These are phyloP conservation scores for Spheniscus humboldti DNA, from an alignment of 2,797 vertebrate species.

Conservation along the genomic window DNA sequence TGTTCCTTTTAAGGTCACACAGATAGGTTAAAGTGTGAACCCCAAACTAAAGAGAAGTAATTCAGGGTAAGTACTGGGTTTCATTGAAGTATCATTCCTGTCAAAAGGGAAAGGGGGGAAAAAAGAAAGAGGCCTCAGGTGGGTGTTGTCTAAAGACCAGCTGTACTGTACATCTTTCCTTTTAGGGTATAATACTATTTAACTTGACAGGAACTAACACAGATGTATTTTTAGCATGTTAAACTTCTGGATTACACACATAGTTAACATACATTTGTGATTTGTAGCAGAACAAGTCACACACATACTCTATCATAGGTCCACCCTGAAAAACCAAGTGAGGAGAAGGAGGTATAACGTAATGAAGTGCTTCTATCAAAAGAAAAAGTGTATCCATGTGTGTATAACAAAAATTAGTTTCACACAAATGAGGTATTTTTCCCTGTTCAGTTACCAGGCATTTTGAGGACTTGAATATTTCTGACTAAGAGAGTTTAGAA, in stretches of 20 bases:
- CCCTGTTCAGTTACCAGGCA: background rate
- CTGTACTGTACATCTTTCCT: slow-evolving; percentile 31
- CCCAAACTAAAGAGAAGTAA: background rate
- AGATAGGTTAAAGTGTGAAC: background rate
- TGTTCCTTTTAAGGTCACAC: background rate
- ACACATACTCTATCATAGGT: background rate
- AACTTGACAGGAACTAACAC: slow-evolving; percentile 24
- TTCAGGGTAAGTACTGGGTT: background rate
- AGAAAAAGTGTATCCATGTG: background rate
- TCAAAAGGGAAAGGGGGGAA: background rate
- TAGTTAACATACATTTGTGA: slow-evolving; percentile 29
- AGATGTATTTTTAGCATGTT: slow-evolving; percentile 55
- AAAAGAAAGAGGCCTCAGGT: background rate
- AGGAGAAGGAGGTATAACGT: background rate
- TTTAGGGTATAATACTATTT: slow-evolving; percentile 57
- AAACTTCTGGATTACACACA: slow-evolving; percentile 32
- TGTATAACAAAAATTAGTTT: background rate
- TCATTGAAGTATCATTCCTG: background rate
- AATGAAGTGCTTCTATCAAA: background rate
- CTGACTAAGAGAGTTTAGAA: background rate
- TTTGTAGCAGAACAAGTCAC: background rate
- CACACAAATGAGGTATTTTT: background rate
- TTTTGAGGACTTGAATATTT: background rate
- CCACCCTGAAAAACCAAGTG: background rate
- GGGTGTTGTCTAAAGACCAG: slow-evolving; percentile 9